Base-by-base conservation (phyloP, 1,140 invertebrate species). In the Calephelis virginiensis region DNA sequence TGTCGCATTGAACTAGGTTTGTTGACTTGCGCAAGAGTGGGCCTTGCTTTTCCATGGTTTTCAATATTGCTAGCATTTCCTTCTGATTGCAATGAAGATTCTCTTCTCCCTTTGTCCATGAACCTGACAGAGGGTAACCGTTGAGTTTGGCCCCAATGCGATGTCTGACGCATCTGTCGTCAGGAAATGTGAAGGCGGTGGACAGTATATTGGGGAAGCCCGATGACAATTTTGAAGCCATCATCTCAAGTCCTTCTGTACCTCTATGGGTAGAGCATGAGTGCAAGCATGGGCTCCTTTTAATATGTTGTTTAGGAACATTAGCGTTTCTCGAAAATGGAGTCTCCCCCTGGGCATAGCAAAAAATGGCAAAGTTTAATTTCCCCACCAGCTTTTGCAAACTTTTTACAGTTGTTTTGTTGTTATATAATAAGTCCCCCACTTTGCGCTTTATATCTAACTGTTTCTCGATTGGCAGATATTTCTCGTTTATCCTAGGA, bases 1-100 rank as follows among this genome's bases (percentile, higher is more conserved):
- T 83, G 76, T 83, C 76, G 67, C 76, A 71, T 40, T 82, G 81
- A 28, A 83, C n/a, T 28, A 78, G 61, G 4, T 77, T 50, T 9
- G 71, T 61, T 8, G 53, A 64, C 48, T 65, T 48, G 38, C 11
- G 17, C 17, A 83, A 46, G 0, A 45, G 0, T 8, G 71, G 63
- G 50, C 64, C 53, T 28, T 60, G 49, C 9, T 38, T 62, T 66
- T 72, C 45, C 9, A 82, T 38, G 9, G 64, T 70, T 28, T 66
- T 53, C 7, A 71, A 59, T 14, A 85, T 71, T 6, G 75, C 66
- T 8, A 73, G 46, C 62, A 73, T 65, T 38, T 70, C 71, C 12
- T 73, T 73, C 9, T 61, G 38, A 45, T 80, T 76, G 45, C 67
- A 67, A 14, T 66, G 71, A 8, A 67, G 40, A 8, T 50, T 9